These are phyloP conservation scores for Rugalucina vietnamica DNA, from an alignment of 2,888 invertebrate genomes.

Conservation along the genomic window DNA sequence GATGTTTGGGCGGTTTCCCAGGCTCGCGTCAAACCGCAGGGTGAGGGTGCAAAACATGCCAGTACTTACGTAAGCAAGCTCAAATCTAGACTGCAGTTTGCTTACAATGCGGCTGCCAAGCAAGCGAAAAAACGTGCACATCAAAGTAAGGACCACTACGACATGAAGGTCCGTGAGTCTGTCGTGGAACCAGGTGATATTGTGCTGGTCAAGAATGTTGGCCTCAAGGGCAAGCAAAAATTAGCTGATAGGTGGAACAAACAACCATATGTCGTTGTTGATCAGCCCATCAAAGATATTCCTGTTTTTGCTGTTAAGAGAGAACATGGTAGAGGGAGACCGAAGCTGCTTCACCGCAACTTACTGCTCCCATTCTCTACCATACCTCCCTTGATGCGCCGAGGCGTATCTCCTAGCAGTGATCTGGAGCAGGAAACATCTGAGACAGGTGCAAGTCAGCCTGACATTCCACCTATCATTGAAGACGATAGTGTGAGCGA, in stretches of 20 bases:
- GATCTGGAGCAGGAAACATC: no score
- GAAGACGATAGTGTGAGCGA: no score
- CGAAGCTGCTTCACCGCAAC: neutral
- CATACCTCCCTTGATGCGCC: neutral
- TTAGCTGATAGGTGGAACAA: conserved; percentile 25
- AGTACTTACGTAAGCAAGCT: conserved; percentile 15
- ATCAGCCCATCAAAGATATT: neutral
- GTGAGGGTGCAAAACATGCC: conserved; percentile 4
- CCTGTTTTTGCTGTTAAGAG: neutral
- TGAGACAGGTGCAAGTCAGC: no score
- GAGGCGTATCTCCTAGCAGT: no score
- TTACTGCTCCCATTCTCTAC: neutral
- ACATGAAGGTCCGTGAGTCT: conserved; percentile 7
- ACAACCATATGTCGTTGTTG: neutral
- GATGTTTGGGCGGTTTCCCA: conserved; percentile 24
- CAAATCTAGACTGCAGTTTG: neutral
- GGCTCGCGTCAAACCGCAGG: conserved; percentile 41
- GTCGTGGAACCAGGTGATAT: conserved; percentile 4
- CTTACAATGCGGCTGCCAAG: conserved; percentile 11
- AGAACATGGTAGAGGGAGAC: neutral
- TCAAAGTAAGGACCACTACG: conserved; percentile 6
- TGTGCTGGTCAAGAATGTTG: conserved; percentile 26
- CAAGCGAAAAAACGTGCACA: neutral
- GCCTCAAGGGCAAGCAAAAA: neutral
- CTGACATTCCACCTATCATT: no score